phyloP scores from a whole-genome alignment of 2,797 vertebrate species.

The Tragelaphus eurycerus region DNA sequence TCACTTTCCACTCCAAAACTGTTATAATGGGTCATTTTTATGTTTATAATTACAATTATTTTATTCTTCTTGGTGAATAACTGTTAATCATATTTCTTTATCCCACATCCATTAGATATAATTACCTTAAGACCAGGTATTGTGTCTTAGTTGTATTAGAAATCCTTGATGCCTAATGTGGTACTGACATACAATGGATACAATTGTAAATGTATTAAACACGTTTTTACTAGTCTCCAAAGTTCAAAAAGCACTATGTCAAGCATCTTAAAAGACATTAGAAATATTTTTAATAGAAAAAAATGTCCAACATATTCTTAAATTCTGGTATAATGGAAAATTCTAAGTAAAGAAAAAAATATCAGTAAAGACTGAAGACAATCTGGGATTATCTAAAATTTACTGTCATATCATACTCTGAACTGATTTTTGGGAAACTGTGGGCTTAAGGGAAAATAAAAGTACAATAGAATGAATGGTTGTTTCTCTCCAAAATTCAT shows the following conservation, averaged over 20 bases:
- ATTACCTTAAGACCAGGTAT: neutral
- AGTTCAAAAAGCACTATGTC: neutral
- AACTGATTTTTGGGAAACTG: neutral
- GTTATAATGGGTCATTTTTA: neutral
- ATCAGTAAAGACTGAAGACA: neutral
- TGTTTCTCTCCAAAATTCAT: neutral
- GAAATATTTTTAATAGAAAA: neutral
- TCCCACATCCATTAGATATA: neutral
- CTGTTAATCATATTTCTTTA: neutral
- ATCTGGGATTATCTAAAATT: neutral
- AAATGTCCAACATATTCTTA: neutral
- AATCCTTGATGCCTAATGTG: neutral
- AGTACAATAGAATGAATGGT: neutral
- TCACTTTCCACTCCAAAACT: neutral
- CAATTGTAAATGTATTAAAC: neutral
- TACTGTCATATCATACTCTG: neutral
- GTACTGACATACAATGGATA: neutral
- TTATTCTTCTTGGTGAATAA: neutral
- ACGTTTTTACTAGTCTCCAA: neutral
- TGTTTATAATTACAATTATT: neutral
- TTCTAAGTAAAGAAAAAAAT: neutral
- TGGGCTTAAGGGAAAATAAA: neutral
- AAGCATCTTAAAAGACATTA: neutral
- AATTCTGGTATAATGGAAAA: neutral
- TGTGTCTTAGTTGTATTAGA: neutral